phyloP scores from a whole-genome alignment of 2,888 invertebrate species.

The Patella pellucida region DNA sequence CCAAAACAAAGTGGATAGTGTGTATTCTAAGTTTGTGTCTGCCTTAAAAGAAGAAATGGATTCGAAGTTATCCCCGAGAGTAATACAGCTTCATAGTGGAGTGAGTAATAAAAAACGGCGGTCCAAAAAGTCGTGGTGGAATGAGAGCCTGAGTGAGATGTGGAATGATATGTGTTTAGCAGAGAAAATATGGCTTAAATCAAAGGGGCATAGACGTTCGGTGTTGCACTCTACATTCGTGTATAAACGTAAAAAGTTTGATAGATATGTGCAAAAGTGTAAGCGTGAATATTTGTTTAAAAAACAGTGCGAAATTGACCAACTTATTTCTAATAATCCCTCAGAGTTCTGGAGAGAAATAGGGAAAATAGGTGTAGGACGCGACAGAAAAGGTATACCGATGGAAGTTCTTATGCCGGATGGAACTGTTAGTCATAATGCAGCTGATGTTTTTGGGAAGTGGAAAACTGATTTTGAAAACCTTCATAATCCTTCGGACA shows the following conservation, averaged over 20 bases:
- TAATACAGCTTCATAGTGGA: background rate
- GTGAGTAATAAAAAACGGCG: background rate
- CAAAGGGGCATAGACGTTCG: background rate
- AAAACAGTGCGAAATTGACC: too few relatives aligned
- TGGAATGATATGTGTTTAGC: background rate
- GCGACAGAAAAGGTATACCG: background rate
- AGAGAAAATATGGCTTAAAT: background rate
- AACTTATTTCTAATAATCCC: too few relatives aligned
- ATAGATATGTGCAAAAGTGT: background rate
- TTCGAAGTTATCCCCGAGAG: background rate
- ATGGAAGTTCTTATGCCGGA: background rate
- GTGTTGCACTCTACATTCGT: too few relatives aligned
- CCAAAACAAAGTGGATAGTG: background rate
- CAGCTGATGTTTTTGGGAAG: background rate
- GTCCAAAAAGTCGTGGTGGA: constrained; percentile 1
- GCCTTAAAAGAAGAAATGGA: background rate
- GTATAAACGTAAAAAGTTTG: background rate
- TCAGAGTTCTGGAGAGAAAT: background rate
- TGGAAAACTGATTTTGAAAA: background rate
- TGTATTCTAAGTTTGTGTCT: background rate
- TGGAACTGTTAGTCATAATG: background rate
- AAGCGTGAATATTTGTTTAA: background rate
- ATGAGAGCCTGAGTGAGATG: background rate
- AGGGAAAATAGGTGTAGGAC: background rate
- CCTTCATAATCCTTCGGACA: too few relatives aligned